Conservation (phyloP, 2,797 vertebrate genomes). For the Holocentrus rufus region DNA sequence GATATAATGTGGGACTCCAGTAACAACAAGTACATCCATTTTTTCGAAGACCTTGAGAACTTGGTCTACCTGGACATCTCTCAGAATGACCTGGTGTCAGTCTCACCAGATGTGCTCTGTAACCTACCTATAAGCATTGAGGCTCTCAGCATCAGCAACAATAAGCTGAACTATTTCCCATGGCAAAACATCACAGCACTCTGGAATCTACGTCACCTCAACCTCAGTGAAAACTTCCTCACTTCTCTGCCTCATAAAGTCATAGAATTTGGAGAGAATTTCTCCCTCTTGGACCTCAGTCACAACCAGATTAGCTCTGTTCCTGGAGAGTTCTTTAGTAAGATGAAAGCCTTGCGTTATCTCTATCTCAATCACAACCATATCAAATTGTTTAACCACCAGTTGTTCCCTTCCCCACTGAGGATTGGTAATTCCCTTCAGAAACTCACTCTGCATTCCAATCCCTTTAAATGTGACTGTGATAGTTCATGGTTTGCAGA, state of each 20-base stretch:
- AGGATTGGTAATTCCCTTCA: background rate
- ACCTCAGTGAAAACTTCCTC: conserved; percentile 81
- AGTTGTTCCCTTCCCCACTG: conserved; percentile 53
- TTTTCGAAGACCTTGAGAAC: conserved; percentile 81
- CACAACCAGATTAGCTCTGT: conserved; percentile 79
- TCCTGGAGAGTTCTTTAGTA: conserved; percentile 80
- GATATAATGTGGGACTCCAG: conserved; percentile 81
- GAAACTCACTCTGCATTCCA: conserved; percentile 81
- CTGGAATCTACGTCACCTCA: conserved; percentile 70
- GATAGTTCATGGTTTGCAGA: conserved; percentile 82
- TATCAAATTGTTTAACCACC: conserved; percentile 76
- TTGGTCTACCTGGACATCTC: conserved; percentile 83
- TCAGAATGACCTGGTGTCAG: conserved; percentile 71
- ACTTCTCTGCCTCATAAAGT: conserved; percentile 58
- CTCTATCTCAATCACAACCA: conserved; percentile 81
- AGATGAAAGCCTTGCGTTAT: conserved; percentile 51
- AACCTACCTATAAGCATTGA: conserved; percentile 76
- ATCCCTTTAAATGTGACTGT: conserved; percentile 87
- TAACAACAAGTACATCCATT: conserved; percentile 74
- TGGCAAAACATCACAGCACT: conserved; percentile 80
- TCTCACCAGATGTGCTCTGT: conserved; percentile 68
- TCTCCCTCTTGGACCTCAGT: conserved; percentile 83
- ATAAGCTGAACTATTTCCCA: conserved; percentile 78
- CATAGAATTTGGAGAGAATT: conserved; percentile 64
- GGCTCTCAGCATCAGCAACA: conserved; percentile 74